These are phyloP conservation scores for Tanypteryx hageni DNA, from an alignment of 2,888 invertebrate genomes.

Conservation along the genomic window DNA sequence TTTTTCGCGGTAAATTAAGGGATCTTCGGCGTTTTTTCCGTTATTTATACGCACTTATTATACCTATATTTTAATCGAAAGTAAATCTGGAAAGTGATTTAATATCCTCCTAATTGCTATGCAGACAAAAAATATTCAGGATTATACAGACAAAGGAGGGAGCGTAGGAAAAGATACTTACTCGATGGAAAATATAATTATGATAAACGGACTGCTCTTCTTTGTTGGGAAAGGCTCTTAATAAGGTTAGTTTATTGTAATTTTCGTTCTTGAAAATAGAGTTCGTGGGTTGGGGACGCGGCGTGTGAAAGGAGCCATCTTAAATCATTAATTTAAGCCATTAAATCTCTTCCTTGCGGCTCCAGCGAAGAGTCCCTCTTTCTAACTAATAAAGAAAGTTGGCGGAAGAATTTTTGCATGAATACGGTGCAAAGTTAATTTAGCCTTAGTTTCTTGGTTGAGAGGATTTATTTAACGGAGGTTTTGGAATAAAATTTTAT, in stretches of 20 bases:
- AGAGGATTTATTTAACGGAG: no score
- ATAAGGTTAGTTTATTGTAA: slow-evolving; percentile 34
- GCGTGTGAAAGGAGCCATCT: slow-evolving; percentile 38
- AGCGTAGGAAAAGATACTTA: neutral
- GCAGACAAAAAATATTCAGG: no score
- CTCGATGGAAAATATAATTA: slow-evolving; percentile 20
- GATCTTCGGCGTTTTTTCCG: no score
- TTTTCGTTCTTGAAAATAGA: neutral
- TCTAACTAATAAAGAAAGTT: slow-evolving; percentile 40
- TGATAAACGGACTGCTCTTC: slow-evolving; percentile 37
- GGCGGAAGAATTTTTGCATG: slow-evolving; percentile 21
- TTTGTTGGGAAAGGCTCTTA: neutral
- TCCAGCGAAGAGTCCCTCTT: neutral
- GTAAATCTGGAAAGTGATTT: neutral
- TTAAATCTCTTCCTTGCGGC: slow-evolving; percentile 39
- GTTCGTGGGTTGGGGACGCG: neutral
- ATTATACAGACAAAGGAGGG: neutral
- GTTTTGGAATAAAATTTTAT: no score
- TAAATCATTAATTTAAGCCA: slow-evolving; percentile 48
- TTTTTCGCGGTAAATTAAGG: no score
- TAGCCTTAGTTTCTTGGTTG: neutral
- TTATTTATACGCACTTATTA: no score
- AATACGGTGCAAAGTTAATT: slow-evolving; percentile 38
- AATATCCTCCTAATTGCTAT: no score
- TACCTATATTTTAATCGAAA: no score